Base-by-base conservation (phyloP, 2,797 vertebrate species). In the Mormyrops attenuatus region DNA sequence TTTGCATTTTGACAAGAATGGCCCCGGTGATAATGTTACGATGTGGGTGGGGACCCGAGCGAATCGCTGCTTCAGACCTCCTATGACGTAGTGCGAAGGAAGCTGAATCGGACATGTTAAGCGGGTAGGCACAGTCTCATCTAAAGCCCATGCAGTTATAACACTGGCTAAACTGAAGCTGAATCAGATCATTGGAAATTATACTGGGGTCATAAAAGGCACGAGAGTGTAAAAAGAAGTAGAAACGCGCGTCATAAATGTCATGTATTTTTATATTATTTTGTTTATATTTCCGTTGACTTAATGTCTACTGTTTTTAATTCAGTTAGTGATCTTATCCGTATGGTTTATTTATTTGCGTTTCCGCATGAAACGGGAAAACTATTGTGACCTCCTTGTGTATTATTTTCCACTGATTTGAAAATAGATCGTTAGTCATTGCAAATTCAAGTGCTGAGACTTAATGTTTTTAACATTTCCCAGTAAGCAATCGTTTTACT, bases 1-100 rank as follows among this genome's bases (percentile, higher is more conserved):
- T 88, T 50, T 44, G 50, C 52, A 53, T 88, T 88, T 53, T 88
- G 63, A 66, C 57, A 88, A 63, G 57, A 88, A 47, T 50, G 57
- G 44, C n/a, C 66, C 22, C 13, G 53, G 57, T 87, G 26, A 87
- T 88, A 50, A 73, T 34, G 22, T 22, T 66, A 49, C 2, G 34
- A 87, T 60, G 85, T 57, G 85, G 85, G 53, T 53, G 52, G 30
- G 53, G 30, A 60, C 2, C 50, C 52, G 20, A 57, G 53, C 30
- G 47, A 41, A 38, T 87, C 50, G 30, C 34, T 38, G 3, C 52
- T 13, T 34, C 15, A 38, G 49, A 87, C 41, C 41, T 85, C 44
- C 6, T n/a, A 20, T 13, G 41, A 22, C 2, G n/a, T 20, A 50
- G n/a, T 22, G 49, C n/a, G 44, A 13, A 15, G 82, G 7, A 85